Evolutionary conservation across 2,797 vertebrate species (phyloP), one percentile per base, ranked within the genome.

Genomic region (Ispidina picta): DNA sequence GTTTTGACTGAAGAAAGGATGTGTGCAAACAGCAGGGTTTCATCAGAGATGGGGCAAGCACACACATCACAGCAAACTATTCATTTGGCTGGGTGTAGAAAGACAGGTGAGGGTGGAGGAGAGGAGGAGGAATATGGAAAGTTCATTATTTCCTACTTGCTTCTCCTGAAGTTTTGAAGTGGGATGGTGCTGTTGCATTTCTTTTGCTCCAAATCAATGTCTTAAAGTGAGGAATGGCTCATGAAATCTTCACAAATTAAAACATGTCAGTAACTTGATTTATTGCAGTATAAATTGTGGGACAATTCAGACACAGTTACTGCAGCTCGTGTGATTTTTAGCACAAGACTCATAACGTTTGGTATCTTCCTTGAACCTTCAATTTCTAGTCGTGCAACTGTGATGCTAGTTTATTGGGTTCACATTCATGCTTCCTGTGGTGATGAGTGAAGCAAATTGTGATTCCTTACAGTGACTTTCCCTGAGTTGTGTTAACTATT

Each of bases 21-120:
- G 39, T 48, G 64, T 75, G 87, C 92, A 91, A 86, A 69, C 54
- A 60, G 43, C 86, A 44, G 68, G 70, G 64, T 91, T 94, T 90
- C 71, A 51, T 91, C 83, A 93, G 65, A 80, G 92, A 80, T 88
- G 81, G 75, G 88, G 91, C 78, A 92, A 94, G 75, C 51, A 49
- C 84, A 13, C 51, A 10, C 65, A 80, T 59, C 62, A 19, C 56
- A 52, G 48, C 73, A 33, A 86, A 7, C 37, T 65, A 46, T 62
- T 95, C 55, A 76, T 92, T 92, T 88, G 65, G 59, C 59, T 63
- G 60, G 75, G 75, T 72, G 75, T 35, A 83, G 92, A 91, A 87
- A 72, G 86, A 83, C 55, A 56, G 72, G 75, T 83, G 75, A 69
- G 92, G 75, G 75, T 74, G 84, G 86, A 77, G 83, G 78, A 84